Base-by-base conservation (phyloP, 2,113 vertebrate species). In the Haliaeetus leucogaster region DNA sequence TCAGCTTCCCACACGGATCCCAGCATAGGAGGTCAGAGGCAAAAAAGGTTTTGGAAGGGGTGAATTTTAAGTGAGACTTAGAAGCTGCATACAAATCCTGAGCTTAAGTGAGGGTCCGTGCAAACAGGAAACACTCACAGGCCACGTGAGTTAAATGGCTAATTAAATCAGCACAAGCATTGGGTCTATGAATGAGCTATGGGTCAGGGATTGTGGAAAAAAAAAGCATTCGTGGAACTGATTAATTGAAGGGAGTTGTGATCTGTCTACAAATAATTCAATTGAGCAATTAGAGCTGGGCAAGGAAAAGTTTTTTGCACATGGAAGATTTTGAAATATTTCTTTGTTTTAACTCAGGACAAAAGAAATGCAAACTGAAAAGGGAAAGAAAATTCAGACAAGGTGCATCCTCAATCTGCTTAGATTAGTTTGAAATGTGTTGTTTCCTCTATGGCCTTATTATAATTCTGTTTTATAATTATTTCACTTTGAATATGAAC, bases 251-350 rank as follows among this genome's bases (percentile, higher is more conserved):
- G 55, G 47, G 67, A 88, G 55, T 15, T 77, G 65, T 86, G 84
- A 94, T 95, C 48, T 90, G 45, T 91, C 91, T 77, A 68, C 85
- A 83, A 55, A 82, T 73, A 96, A 93, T 83, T 93, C 63, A 80
- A 47, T 32, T 0, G 9, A 88, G 63, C 55, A 92, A 43, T 73
- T 66, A 89, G 92, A 92, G 82, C 32, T 50, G 62, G 42, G 79
- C 38, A 86, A 88, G 42, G 63, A 86, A 94, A 81, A 59, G 82
- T 15, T 93, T 94, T 96, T 73, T 93, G 48, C 55, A 62, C 1
- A 11, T 80, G 50, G 50, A 63, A 70, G 48, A 58, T 90, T 81
- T n/a, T 62, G 79, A 95, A 93, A 70, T 86, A 70, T 86, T 81
- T 82, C 62, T 72, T 76, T 73, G 68, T 47, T 96, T 89, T 86